phyloP scores from a whole-genome alignment of 2,888 invertebrate genomes.

The Netelia virgata region DNA sequence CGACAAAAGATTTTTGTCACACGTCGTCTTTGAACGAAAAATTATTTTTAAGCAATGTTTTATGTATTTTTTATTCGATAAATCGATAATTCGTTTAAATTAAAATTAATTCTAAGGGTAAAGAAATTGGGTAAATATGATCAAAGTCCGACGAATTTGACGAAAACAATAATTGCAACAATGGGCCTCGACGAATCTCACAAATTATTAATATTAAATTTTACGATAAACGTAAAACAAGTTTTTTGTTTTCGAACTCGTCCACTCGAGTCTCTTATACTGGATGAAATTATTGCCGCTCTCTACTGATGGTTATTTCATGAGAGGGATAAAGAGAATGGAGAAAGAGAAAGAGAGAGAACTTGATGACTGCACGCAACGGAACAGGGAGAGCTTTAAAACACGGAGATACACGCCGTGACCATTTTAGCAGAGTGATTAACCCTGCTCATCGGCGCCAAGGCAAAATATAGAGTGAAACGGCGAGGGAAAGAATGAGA shows the following conservation, averaged over 20 bases:
- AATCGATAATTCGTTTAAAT: too few species aligned
- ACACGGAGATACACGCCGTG: constrained; percentile 7
- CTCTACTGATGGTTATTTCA: constrained; percentile 29
- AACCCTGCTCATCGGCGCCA: constrained; percentile 27
- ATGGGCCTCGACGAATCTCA: too few species aligned
- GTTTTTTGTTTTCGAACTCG: not conserved
- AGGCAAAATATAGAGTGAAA: constrained; percentile 14
- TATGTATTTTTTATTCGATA: too few species aligned
- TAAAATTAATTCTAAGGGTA: not conserved
- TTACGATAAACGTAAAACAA: not conserved
- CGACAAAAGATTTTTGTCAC: constrained; percentile 3
- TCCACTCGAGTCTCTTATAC: constrained; percentile 9
- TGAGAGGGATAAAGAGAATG: not conserved
- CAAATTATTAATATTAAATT: too few species aligned
- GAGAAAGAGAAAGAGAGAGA: not conserved
- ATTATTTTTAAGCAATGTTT: not conserved
- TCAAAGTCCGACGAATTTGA: not conserved
- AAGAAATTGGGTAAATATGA: not conserved
- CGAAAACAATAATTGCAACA: too few species aligned
- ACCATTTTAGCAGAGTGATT: constrained; percentile 46
- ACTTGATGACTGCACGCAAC: constrained; percentile 37
- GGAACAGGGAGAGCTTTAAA: not conserved
- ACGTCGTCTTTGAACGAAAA: not conserved
- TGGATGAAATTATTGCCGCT: constrained; percentile 23
- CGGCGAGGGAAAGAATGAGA: constrained; percentile 14